Percentiles rank a stretch among this genome's conserved stretches.
phyloP scores from a whole-genome alignment of 2,113 vertebrate species.

The Triplophysa tibetana region DNA sequence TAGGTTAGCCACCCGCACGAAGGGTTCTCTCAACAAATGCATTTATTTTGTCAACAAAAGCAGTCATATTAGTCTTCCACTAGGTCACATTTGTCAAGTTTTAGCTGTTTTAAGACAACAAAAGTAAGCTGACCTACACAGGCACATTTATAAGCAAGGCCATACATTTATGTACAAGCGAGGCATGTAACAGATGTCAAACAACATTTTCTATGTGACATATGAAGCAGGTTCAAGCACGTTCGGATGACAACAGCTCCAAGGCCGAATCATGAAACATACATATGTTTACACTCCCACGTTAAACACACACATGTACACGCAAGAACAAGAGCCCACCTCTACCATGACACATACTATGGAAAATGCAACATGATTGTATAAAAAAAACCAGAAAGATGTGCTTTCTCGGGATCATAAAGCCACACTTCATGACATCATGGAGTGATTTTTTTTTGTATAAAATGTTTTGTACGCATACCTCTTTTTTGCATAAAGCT shows the following conservation, averaged over 20 bases:
- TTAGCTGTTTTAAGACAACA: background rate
- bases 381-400: constrained; percentile 69
- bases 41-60: background rate
- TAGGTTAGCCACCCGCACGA: background rate
- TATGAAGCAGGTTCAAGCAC: background rate
- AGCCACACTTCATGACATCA: background rate
- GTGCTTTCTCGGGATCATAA: too few relatives aligned
- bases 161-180: background rate
- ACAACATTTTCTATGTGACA: background rate
- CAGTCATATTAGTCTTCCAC: background rate
- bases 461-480: too few relatives aligned
- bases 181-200: background rate
- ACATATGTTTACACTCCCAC: constrained; percentile 51
- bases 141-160: background rate
- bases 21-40: too few relatives aligned
- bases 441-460: too few relatives aligned
- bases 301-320: background rate
- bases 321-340: constrained; percentile 6
- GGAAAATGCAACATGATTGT: constrained; percentile 47
- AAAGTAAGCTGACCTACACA: background rate
- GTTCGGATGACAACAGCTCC: background rate
- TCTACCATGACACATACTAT: constrained; percentile 51
- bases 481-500: constrained; percentile 99
- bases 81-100: background rate
- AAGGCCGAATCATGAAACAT: constrained; percentile 39